A percentile compares a stretch with the other conserved stretches of the same genome.
These are phyloP conservation scores for Noctua janthe DNA, from an alignment of 2,888 invertebrate species.

Conservation along the genomic window DNA sequence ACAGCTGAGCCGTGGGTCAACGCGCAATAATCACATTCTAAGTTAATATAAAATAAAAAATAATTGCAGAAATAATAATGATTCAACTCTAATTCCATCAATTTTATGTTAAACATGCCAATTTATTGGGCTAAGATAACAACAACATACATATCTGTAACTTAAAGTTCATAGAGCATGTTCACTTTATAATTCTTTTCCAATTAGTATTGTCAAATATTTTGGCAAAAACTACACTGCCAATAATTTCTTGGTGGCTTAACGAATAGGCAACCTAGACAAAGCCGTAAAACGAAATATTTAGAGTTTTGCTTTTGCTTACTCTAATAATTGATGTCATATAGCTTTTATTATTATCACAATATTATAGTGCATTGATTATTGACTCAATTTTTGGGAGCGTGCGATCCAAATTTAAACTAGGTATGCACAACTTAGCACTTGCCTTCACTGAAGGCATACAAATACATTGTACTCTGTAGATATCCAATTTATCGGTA, in stretches of 20 bases:
- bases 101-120: conserved; percentile 43
- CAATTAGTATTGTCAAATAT: conserved; percentile 39
- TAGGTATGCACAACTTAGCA: conserved; percentile 76
- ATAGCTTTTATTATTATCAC: conserved; percentile 77
- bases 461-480: conserved; percentile 85
- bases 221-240: conserved; percentile 38
- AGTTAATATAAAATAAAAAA: conserved; percentile 32
- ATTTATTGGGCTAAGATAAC: conserved; percentile 38
- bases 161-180: conserved; percentile 47
- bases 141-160: conserved; percentile 42
- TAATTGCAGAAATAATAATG: conserved; percentile 34
- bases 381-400: conserved; percentile 88
- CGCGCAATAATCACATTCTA: conserved; percentile 46
- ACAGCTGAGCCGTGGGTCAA: conserved; percentile 50
- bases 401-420: conserved; percentile 78
- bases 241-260: conserved; percentile 41
- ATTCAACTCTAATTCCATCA: conserved; percentile 48
- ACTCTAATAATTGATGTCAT: conserved; percentile 76
- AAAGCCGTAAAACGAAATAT: conserved; percentile 59
- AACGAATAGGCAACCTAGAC: conserved; percentile 48
- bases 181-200: conserved; percentile 30
- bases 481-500: conserved; percentile 82
- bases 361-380: conserved; percentile 79
- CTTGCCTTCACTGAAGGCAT: conserved; percentile 89
- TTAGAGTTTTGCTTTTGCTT: conserved; percentile 68